Conservation (phyloP, 2,113 vertebrate species). For the Artemisiospiza belli region DNA sequence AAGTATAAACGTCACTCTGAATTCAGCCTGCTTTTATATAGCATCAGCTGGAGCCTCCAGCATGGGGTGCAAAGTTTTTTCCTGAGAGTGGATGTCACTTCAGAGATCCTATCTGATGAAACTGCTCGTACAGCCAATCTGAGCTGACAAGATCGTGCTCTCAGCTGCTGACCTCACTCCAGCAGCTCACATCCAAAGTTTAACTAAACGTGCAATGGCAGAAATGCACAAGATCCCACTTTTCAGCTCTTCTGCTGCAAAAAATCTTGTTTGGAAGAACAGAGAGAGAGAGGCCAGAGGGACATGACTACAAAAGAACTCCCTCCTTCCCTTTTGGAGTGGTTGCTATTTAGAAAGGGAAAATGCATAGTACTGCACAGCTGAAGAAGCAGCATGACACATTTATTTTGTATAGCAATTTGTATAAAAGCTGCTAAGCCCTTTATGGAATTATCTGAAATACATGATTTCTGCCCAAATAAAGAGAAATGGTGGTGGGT, state of each 20-base stretch:
- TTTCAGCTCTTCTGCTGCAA: neutral
- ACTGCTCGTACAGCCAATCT: neutral
- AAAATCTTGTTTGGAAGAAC: neutral
- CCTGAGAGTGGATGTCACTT: neutral
- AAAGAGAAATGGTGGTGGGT: neutral
- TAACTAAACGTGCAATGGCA: neutral
- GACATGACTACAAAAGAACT: neutral
- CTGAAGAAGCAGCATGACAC: constrained; percentile 42
- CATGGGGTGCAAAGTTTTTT: neutral
- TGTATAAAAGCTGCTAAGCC: neutral
- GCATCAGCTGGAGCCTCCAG: neutral
- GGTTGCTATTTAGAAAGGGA: constrained; percentile 49
- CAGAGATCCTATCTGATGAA: neutral
- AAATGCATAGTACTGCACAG: neutral
- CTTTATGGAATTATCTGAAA: constrained; percentile 13
- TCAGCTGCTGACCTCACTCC: neutral
- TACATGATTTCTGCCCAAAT: neutral
- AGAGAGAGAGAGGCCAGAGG: neutral
- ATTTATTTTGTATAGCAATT: constrained; percentile 19
- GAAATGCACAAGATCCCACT: neutral
- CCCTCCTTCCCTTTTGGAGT: constrained; percentile 36
- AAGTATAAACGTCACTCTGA: neutral
- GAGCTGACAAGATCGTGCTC: neutral
- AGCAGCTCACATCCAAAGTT: neutral
- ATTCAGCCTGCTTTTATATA: neutral